These are phyloP conservation scores for Dasypus novemcinctus DNA, from an alignment of 2,113 vertebrate species.

Conservation along the genomic window DNA sequence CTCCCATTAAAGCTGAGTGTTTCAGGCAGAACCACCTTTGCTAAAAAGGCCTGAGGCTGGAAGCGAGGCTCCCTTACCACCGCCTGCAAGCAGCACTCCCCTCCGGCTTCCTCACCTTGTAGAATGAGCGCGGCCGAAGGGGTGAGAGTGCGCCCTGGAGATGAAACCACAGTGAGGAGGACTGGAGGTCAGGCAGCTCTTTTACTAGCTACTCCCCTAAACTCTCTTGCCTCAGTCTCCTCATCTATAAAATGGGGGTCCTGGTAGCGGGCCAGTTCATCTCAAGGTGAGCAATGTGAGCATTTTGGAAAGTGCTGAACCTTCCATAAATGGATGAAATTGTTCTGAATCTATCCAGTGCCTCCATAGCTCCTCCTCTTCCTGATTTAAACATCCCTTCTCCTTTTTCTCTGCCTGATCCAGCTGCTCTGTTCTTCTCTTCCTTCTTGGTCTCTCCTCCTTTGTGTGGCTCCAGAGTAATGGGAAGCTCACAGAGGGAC, in stretches of 20 bases:
- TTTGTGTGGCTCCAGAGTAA: neutral
- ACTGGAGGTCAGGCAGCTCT: neutral
- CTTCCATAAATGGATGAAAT: too few species aligned
- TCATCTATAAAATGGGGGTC: neutral
- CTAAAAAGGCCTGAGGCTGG: conserved; percentile 54
- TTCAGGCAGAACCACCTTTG: conserved; percentile 45
- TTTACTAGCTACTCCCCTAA: neutral
- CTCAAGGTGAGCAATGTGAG: neutral
- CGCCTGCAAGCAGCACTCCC: neutral
- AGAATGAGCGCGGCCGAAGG: neutral
- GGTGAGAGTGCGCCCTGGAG: rapidly evolving
- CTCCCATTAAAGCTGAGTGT: conserved; percentile 69
- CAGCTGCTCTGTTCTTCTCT: neutral
- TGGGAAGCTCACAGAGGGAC: neutral
- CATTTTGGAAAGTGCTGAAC: neutral
- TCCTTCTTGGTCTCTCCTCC: neutral
- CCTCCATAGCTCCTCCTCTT: neutral
- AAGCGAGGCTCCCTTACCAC: neutral
- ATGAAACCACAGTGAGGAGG: neutral
- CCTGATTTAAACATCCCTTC: neutral
- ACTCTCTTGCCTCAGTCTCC: neutral
- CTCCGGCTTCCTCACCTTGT: neutral
- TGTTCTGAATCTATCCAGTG: neutral
- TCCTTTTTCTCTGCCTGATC: neutral
- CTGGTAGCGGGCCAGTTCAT: neutral